Conservation (phyloP, 2,797 vertebrate species). For the Phrynocephalus forsythii region DNA sequence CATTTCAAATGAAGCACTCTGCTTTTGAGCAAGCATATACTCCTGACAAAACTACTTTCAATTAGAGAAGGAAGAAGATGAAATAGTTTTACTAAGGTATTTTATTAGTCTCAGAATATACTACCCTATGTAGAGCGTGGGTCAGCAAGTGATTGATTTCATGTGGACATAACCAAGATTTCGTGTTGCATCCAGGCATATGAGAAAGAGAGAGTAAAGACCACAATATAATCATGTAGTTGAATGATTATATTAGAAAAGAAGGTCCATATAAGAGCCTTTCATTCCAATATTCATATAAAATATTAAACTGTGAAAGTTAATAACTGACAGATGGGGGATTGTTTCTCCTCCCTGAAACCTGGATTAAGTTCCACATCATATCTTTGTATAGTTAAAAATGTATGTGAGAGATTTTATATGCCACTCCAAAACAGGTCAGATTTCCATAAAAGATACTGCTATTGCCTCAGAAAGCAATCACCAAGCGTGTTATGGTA, state of each 20-base stretch:
- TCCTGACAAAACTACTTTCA: neutral
- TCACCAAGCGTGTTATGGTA: neutral
- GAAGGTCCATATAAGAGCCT: neutral
- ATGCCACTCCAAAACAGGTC: neutral
- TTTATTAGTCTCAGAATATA: neutral
- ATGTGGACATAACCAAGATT: neutral
- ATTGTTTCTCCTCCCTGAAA: neutral
- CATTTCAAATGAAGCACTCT: no score
- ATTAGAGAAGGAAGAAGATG: neutral
- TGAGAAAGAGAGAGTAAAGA: neutral
- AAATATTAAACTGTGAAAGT: neutral
- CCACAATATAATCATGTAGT: neutral
- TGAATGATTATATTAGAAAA: neutral
- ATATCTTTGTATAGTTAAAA: neutral
- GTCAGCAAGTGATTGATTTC: neutral
- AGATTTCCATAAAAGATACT: slow-evolving; percentile 4
- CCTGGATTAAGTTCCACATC: neutral
- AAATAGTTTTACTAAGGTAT: neutral
- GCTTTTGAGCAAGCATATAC: neutral
- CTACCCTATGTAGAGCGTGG: no score
- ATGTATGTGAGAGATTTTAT: neutral
- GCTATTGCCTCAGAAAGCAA: neutral
- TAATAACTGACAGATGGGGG: neutral
- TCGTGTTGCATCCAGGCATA: neutral
- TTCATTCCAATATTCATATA: neutral